Conservation (phyloP, 2,888 invertebrate species). For the Leptopilina myrica region DNA sequence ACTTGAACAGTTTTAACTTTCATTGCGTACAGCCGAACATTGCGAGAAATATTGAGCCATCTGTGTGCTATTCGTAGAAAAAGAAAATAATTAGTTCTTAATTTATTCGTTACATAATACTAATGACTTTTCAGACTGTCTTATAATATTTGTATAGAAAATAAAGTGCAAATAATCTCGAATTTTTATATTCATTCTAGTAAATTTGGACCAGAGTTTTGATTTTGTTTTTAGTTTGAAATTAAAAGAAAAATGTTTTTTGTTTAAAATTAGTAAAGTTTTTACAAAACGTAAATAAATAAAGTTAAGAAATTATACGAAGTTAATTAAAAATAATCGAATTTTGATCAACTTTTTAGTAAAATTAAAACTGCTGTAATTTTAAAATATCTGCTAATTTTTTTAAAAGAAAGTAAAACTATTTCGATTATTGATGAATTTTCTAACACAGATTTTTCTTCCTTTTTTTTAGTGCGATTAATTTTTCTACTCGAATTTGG, state of each 20-base stretch:
- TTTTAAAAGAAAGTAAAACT: too few species aligned
- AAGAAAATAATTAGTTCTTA: conserved; percentile 8
- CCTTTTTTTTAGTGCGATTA: conserved; percentile 40
- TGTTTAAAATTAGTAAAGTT: background rate
- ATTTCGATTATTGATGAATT: too few species aligned
- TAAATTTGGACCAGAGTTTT: conserved; percentile 8
- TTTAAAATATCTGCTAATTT: too few species aligned
- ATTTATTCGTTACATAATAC: conserved; percentile 21
- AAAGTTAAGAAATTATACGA: background rate
- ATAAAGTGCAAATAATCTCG: conserved; percentile 4
- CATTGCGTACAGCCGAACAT: conserved; percentile 31
- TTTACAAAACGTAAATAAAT: too few species aligned
- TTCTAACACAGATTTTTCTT: background rate
- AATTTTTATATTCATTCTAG: background rate
- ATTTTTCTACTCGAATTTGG: conserved; percentile 78
- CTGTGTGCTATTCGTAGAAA: conserved; percentile 4
- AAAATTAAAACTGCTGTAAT: background rate
- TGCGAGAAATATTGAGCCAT: background rate
- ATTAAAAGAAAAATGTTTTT: background rate
- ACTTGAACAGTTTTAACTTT: conserved; percentile 30
- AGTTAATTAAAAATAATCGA: too few species aligned
- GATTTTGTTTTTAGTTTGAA: background rate
- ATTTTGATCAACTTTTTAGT: too few species aligned
- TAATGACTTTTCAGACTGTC: conserved; percentile 29
- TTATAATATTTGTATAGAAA: background rate